Conservation (phyloP, 2,113 vertebrate genomes). For the Corynorhinus townsendii region DNA sequence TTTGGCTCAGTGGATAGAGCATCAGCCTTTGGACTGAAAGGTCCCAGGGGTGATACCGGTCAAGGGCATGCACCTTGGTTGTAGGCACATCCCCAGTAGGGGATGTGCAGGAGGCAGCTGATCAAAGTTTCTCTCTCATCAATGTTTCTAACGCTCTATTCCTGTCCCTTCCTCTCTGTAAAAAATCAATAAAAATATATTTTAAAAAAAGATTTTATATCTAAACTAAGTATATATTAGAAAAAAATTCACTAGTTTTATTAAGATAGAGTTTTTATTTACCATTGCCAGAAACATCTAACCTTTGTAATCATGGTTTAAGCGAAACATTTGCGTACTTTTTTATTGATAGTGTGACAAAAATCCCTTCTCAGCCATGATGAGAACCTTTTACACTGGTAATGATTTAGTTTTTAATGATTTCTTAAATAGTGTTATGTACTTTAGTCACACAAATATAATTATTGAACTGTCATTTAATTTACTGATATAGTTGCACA, state of each 20-base stretch:
- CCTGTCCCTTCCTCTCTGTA: too few relatives aligned
- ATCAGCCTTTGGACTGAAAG: too few relatives aligned
- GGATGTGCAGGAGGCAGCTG: too few relatives aligned
- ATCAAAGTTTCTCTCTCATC: too few relatives aligned
- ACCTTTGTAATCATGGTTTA: neutral
- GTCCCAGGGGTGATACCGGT: too few relatives aligned
- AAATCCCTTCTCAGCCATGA: neutral
- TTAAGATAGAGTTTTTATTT: conserved; percentile 25
- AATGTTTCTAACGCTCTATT: too few relatives aligned
- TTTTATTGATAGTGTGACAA: conserved; percentile 17
- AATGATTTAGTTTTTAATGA: conserved; percentile 37
- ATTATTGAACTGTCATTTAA: conserved; percentile 38
- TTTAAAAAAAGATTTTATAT: neutral
- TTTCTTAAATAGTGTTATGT: conserved; percentile 32
- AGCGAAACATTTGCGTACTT: neutral
- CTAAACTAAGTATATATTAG: neutral
- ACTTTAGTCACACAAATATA: conserved; percentile 24
- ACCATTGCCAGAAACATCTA: neutral
- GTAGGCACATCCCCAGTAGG: too few relatives aligned
- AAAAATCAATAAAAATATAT: too few relatives aligned
- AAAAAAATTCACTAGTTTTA: conserved; percentile 8
- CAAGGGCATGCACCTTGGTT: too few relatives aligned
- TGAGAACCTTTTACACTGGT: neutral
- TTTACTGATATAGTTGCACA: conserved; percentile 27
- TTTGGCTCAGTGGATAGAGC: too few relatives aligned